These are phyloP conservation scores for Resseliella maxima DNA, from an alignment of 2,888 invertebrate species.

Conservation along the genomic window DNA sequence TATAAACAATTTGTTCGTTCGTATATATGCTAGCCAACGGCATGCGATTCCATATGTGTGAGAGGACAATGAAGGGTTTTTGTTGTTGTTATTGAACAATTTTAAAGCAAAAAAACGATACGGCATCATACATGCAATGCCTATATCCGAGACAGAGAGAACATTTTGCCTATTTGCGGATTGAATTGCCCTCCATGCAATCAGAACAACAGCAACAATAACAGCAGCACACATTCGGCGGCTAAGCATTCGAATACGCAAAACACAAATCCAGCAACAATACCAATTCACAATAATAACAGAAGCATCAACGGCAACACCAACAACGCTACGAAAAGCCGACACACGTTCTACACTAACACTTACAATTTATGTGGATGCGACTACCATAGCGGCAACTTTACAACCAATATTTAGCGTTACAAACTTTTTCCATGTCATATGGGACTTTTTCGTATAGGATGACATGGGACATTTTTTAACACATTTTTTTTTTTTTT, in stretches of 20 bases:
- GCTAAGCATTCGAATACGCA: neutral
- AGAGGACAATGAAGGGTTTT: slow-evolving; percentile 37
- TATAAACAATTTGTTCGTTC: slow-evolving; percentile 29
- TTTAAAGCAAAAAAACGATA: neutral
- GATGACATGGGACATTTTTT: neutral
- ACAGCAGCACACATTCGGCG: neutral
- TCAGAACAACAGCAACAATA: neutral
- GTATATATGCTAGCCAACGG: slow-evolving; percentile 21
- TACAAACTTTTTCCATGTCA: neutral
- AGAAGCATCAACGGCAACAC: neutral
- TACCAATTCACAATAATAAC: slow-evolving; percentile 9
- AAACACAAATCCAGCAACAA: neutral
- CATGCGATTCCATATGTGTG: slow-evolving; percentile 29
- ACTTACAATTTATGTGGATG: no score
- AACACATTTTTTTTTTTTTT: neutral
- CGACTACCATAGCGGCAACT: neutral
- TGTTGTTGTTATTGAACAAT: no score
- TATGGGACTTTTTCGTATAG: neutral
- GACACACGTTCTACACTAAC: neutral
- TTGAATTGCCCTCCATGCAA: no score
- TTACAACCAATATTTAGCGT: neutral
- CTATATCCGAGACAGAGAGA: neutral
- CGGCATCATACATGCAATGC: neutral
- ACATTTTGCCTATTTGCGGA: no score
- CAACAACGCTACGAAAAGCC: neutral